Base-by-base conservation (phyloP, 2,797 vertebrate species). In the Hoplostethus mediterraneus region DNA sequence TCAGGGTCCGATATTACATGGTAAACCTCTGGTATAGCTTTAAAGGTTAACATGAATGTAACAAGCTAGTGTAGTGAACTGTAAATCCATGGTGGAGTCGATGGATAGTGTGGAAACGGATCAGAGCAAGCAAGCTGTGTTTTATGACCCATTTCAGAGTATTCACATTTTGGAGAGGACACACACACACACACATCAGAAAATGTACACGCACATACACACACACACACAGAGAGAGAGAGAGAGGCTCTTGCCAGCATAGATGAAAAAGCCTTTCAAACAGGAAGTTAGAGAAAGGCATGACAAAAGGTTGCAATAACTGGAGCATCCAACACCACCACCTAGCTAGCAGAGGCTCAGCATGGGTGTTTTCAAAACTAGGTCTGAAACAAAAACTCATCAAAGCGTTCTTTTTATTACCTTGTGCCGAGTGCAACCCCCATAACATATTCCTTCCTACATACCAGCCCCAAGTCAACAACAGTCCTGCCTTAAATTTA, bases 311-410 rank as follows among this genome's bases (percentile, higher is more conserved):
- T 54, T 60, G 64, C 52, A 66, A 47, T 67, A 71, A 66, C 16
- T 31, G 51, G 75, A 61, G 73, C 64, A 72, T 84, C 57, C 76
- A 63, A 72, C 58, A 57, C 55, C 52, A 68, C 52, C 31, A 58
- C 11, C 17, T 28, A 58, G n/a, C 31, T 42, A 44, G 67, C 57
- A 83, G 67, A 28, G 69, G 76, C 80, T 77, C 70, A 71, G 74
- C 65, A 77, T 71, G 75, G 52, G 21, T 69, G 38, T 44, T 71
- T 75, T 78, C 54, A 72, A 63, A 89, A 87, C 36, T 77, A 71
- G 79, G 84, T 87, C 74, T 86, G 61, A 76, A 84, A 86, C 71
- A 80, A 87, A 86, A 73, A 73, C 75, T 85, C 80, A 85, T 92
- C 86, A 91, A 86, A 91, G 83, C 6, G 6, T 77, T 83, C 86